Percentiles rank a stretch among this genome's conserved stretches.
phyloP scores from a whole-genome alignment of 92 coral and sea anemone genomes.

The Virgularia gustaviana region DNA sequence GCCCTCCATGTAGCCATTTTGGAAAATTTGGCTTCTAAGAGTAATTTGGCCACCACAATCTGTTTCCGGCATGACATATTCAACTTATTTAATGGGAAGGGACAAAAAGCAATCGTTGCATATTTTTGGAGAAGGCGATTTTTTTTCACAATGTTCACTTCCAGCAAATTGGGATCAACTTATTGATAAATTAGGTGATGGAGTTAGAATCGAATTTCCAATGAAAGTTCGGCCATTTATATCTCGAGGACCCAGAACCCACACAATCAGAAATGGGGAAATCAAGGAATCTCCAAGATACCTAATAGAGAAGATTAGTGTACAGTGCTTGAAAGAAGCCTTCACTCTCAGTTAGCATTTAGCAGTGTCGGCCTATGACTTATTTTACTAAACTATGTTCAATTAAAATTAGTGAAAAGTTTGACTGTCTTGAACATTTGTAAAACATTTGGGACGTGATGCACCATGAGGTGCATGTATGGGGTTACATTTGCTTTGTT shows the following conservation, averaged over 20 bases:
- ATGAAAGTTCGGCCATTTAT: neutral
- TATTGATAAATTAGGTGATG: neutral
- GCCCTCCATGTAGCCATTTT: neutral
- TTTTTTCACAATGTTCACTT: neutral
- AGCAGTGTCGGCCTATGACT: too few species aligned
- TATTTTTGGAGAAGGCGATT: constrained; percentile 8
- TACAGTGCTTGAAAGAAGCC: neutral
- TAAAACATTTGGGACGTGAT: neutral
- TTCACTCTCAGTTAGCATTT: neutral
- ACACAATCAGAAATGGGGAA: neutral
- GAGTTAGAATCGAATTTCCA: neutral
- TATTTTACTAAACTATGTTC: neutral
- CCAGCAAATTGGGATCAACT: neutral
- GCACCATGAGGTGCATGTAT: constrained; percentile 3
- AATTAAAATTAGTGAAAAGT: constrained; percentile 5
- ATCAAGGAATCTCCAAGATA: neutral
- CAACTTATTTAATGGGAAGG: too few species aligned
- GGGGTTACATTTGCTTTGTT: neutral
- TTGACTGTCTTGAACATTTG: neutral
- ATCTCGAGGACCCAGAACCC: neutral
- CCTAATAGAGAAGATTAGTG: neutral
- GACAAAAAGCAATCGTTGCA: too few species aligned
- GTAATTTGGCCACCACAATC: neutral
- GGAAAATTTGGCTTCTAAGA: neutral
- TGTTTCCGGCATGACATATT: neutral